phyloP scores from a whole-genome alignment of 2,888 invertebrate genomes.

The Drosophila anceps region DNA sequence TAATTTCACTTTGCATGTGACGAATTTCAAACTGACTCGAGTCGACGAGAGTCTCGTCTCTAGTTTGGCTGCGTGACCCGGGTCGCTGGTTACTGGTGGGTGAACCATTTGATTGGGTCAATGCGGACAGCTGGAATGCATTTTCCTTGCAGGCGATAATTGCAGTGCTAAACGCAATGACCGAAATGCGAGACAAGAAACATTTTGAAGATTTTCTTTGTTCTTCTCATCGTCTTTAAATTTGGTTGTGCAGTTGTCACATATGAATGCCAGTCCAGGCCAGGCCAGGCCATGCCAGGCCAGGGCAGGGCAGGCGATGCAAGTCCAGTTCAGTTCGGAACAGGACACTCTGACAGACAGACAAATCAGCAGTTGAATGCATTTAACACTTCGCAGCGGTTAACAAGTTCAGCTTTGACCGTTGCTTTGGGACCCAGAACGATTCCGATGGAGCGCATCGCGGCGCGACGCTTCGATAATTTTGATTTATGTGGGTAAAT shows the following conservation, averaged over 20 bases:
- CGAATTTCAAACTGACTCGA: slow-evolving; percentile 47
- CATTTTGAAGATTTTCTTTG: slow-evolving; percentile 4
- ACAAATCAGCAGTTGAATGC: slow-evolving; percentile 61
- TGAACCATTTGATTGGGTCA: slow-evolving; percentile 80
- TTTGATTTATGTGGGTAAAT: slow-evolving; percentile 84
- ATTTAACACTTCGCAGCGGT: slow-evolving; percentile 77
- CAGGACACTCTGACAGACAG: slow-evolving; percentile 27
- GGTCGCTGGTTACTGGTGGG: slow-evolving; percentile 57
- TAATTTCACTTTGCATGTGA: slow-evolving; percentile 79
- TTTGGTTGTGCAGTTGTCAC: slow-evolving; percentile 30
- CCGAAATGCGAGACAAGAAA: slow-evolving; percentile 45
- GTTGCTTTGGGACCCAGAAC: slow-evolving; percentile 26
- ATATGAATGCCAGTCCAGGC: not conserved
- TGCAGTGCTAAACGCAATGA: slow-evolving; percentile 72
- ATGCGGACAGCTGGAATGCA: slow-evolving; percentile 79
- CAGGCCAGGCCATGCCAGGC: not conserved
- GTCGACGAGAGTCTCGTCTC: not conserved
- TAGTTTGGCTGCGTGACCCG: slow-evolving; percentile 41
- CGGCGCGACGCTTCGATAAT: slow-evolving; percentile 78
- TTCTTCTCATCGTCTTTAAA: slow-evolving; percentile 6
- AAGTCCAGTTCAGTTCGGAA: not conserved
- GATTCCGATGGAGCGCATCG: slow-evolving; percentile 20
- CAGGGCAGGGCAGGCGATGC: no score
- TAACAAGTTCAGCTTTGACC: slow-evolving; percentile 60
- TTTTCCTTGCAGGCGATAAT: slow-evolving; percentile 64